Evolutionary conservation across 1,140 invertebrate genomes (phyloP).

Genomic region (Drosophila virilis): DNA sequence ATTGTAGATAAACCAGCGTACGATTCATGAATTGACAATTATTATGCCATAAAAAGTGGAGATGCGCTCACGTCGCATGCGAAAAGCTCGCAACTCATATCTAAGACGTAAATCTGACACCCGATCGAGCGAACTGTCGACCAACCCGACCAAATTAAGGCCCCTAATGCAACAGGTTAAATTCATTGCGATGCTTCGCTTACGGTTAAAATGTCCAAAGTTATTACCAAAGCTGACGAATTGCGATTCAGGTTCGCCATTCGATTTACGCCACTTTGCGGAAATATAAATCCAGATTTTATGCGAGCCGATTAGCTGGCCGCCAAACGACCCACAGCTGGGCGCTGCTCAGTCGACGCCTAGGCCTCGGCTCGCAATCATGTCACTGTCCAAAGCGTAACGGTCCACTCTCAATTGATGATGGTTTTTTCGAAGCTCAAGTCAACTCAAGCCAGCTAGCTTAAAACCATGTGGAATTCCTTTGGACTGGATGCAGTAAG

Average conservation of each 20-base stretch:
- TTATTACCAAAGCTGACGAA: conserved; percentile 81
- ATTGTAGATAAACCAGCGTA: conserved; percentile 59
- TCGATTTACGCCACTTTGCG: conserved; percentile 57
- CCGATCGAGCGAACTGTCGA: neutral
- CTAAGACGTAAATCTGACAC: conserved; percentile 56
- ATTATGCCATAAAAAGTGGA: conserved; percentile 54
- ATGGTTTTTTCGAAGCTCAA: conserved; percentile 21
- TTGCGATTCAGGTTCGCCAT: conserved; percentile 57
- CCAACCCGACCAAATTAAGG: conserved; percentile 31
- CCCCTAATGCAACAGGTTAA: conserved; percentile 61
- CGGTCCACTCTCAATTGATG: conserved; percentile 70
- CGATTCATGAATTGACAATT: conserved; percentile 77
- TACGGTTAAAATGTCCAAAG: conserved; percentile 80
- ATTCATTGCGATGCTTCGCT: conserved; percentile 66
- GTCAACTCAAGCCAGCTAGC: neutral
- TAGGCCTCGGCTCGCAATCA: conserved; percentile 62
- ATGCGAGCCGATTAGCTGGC: conserved; percentile 31
- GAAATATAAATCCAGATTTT: conserved; percentile 65
- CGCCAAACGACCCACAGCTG: conserved; percentile 14
- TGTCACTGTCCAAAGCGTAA: conserved; percentile 69
- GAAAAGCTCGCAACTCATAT: conserved; percentile 63
- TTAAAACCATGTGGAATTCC: conserved; percentile 24
- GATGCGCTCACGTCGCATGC: conserved; percentile 64
- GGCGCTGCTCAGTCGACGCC: conserved; percentile 23
- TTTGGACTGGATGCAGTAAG: neutral